Percentiles rank a stretch among this genome's conserved stretches.
Evolutionary conservation across 1,140 invertebrate genomes (phyloP).

Genomic region (Drosophila leontia): DNA sequence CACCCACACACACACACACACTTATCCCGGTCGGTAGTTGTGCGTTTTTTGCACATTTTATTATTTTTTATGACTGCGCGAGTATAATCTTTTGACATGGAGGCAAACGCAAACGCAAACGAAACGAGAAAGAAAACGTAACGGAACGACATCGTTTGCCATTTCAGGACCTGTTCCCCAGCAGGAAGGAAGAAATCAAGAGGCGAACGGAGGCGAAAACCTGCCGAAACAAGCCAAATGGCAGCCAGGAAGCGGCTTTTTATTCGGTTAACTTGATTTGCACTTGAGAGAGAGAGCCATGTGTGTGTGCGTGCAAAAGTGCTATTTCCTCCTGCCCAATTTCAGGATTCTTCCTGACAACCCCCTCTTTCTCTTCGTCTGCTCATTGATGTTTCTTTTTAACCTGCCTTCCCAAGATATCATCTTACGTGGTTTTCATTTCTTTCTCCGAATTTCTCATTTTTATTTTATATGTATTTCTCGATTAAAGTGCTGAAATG

Average conservation of each 20-base stretch:
- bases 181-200: slow-evolving; percentile 81
- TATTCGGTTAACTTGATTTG: slow-evolving; percentile 76
- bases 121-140: slow-evolving; percentile 56
- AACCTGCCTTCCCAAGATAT: slow-evolving; percentile 38
- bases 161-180: slow-evolving; percentile 56
- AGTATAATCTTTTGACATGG: slow-evolving; percentile 58
- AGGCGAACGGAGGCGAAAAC: slow-evolving; percentile 51
- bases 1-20: not conserved
- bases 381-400: slow-evolving; percentile 52
- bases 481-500: slow-evolving; percentile 41
- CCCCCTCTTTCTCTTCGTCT: slow-evolving; percentile 3
- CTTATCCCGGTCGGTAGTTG: slow-evolving; percentile 30
- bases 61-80: slow-evolving; percentile 81
- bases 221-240: slow-evolving; percentile 67
- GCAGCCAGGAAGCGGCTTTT: slow-evolving; percentile 53
- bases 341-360: slow-evolving; percentile 30
- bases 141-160: slow-evolving; percentile 64
- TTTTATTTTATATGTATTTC: slow-evolving; percentile 27
- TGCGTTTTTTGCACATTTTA: slow-evolving; percentile 75
- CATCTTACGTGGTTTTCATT: slow-evolving; percentile 48
- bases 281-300: slow-evolving; percentile 44
- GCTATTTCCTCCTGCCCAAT: slow-evolving; percentile 46
- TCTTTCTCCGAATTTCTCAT: slow-evolving; percentile 4
- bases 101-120: slow-evolving; percentile 25
- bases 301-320: slow-evolving; percentile 44